phyloP scores from a whole-genome alignment of 2,113 vertebrate genomes.

The zebrafish (Danio rerio) region DNA sequence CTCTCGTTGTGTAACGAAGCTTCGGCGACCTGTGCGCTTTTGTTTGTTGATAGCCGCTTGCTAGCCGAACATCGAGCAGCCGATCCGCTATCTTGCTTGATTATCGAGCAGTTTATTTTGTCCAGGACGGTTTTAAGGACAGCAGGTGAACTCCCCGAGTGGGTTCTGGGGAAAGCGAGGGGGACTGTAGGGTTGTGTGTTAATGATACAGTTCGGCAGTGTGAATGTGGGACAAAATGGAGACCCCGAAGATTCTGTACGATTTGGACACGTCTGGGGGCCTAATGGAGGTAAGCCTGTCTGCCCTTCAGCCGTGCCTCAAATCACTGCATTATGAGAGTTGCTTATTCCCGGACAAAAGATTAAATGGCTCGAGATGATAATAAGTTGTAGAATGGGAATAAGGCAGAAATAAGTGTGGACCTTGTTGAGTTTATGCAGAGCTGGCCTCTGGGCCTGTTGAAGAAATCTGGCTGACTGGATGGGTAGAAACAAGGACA shows the following conservation, averaged over 20 bases:
- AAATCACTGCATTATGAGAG: not conserved
- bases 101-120: slow-evolving; percentile 1
- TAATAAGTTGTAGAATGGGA: not conserved
- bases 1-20: not conserved
- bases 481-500: not conserved
- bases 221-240: slow-evolving; percentile 92
- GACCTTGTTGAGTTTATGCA: not conserved
- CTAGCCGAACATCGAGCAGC: slow-evolving; percentile 15
- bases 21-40: slow-evolving; percentile 20
- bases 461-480: not conserved
- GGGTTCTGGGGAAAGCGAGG: not conserved
- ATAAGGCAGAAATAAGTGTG: not conserved
- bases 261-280: slow-evolving; percentile 89
- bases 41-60: slow-evolving; percentile 43
- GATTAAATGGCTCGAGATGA: not conserved
- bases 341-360: not conserved
- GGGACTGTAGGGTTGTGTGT: slow-evolving; percentile 1
- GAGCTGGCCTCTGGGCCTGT: slow-evolving; percentile 9
- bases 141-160: not conserved
- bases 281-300: slow-evolving; percentile 85
- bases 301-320: slow-evolving; percentile 42
- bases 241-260: slow-evolving; percentile 91
- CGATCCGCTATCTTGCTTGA: slow-evolving; percentile 20
- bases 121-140: not conserved
- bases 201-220: slow-evolving; percentile 59